Evolutionary conservation across 2,888 invertebrate species (phyloP).

Genomic region (Eremobia ochroleuca): DNA sequence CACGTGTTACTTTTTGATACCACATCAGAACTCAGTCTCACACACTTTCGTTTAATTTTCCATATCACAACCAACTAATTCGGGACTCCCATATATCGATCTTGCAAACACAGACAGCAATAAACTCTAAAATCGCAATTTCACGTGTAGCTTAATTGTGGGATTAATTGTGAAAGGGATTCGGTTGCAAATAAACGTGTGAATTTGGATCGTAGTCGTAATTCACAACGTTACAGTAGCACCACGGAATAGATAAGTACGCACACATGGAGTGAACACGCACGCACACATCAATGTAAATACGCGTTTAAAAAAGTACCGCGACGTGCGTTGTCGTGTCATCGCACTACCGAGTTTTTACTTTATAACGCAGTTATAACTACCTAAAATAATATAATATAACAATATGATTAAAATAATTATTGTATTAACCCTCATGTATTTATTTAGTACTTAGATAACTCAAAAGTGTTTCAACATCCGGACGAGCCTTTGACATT

Average conservation of each 20-base stretch:
- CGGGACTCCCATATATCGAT: background rate
- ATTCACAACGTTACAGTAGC: conserved; percentile 42
- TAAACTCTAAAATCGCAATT: conserved; percentile 57
- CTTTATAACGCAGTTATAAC: background rate
- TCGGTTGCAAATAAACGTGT: conserved; percentile 50
- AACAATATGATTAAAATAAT: background rate
- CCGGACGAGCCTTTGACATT: background rate
- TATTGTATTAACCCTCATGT: background rate
- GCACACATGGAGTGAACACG: background rate
- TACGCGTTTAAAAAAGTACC: background rate
- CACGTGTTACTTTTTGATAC: background rate
- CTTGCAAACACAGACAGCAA: conserved; percentile 27
- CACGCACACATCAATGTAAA: background rate
- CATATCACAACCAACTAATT: conserved; percentile 12
- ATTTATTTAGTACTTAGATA: background rate
- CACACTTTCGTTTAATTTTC: conserved; percentile 30
- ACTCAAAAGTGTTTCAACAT: background rate
- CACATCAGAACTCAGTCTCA: background rate
- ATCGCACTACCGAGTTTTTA: background rate
- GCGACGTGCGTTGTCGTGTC: background rate
- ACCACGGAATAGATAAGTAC: background rate
- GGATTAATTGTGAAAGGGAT: conserved; percentile 60
- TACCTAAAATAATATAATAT: too few relatives aligned
- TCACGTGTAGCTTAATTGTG: conserved; percentile 55
- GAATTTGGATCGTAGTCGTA: conserved; percentile 41